Base-by-base conservation (phyloP, 2,888 invertebrate species). In the Cephus nigrinus region DNA sequence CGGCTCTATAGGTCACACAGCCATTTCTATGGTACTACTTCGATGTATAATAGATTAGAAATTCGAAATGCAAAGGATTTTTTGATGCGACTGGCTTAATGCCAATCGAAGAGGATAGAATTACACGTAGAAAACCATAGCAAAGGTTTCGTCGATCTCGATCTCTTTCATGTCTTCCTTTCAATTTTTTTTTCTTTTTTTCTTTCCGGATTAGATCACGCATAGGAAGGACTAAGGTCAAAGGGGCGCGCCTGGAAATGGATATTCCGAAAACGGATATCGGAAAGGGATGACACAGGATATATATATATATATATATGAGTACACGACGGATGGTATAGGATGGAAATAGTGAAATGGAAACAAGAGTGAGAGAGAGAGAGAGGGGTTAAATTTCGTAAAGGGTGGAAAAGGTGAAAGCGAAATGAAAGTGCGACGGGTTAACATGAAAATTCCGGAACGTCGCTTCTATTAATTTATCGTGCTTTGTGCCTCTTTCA, bases 381-480 rank as follows among this genome's bases (percentile, higher is more conserved):
- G 75, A 78, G 76, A 72, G 69, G 31, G 73, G 36, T 30, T 33
- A 72, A 72, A 69, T 35, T 30, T 36, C 35, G 35, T 35, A 74
- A 35, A n/a, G 31, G 68, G 68, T 36, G 69, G 35, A 35, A 69
- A 33, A 69, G 75, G 12, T 32, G 69, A 71, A 74, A 77, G 74
- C 35, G 71, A 81, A 77, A 79, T 73, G 55, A 33, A 74, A 74
- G 32, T 34, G 69, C 77, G 75, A 71, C 75, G 74, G 68, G 76
- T 69, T 80, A 68, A 68, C 78, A 78, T 76, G 76, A 78, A 69
- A 77, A 78, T 68, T 76, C 78, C 78, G 82, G 80, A 75, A 79
- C 82, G 84, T n/a, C 31, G 71, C 71, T 55, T n/a, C 31, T 84
- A 85, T 86, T 84, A 86, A 85, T 85, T 84, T 85, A 85, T 86